Evolutionary conservation across 2,888 invertebrate genomes (phyloP).

Genomic region (Thecocarcelia acutangulata): DNA sequence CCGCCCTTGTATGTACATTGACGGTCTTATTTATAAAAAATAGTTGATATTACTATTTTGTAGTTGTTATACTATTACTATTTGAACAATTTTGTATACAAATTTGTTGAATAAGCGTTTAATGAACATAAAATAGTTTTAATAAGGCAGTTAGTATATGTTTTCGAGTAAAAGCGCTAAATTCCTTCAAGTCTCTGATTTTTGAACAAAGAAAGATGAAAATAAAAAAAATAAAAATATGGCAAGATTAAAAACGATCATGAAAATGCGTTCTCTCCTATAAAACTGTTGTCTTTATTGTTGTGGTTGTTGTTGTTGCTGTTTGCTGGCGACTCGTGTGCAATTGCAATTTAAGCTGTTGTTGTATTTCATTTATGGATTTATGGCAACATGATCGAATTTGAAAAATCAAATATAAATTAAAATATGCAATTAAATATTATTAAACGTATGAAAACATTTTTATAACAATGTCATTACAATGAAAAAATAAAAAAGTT

Average conservation of each 20-base stretch:
- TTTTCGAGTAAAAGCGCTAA: too few species aligned
- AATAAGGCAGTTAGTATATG: too few species aligned
- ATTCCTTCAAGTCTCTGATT: constrained; percentile 10
- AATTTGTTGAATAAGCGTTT: too few species aligned
- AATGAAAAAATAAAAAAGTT: constrained; percentile 22
- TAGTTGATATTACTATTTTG: too few species aligned
- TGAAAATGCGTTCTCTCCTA: constrained; percentile 48
- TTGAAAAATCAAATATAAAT: constrained; percentile 43
- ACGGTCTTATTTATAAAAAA: too few species aligned
- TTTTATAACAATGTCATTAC: constrained; percentile 26
- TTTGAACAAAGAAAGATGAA: neutral
- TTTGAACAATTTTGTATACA: too few species aligned
- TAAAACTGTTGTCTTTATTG: constrained; percentile 2
- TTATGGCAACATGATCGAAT: constrained; percentile 60
- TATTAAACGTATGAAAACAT: constrained; percentile 37
- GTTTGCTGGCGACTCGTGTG: constrained; percentile 28
- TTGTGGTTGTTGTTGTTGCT: constrained; percentile 25
- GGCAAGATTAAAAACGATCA: constrained; percentile 18
- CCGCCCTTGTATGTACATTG: too few species aligned
- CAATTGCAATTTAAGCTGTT: constrained; percentile 37
- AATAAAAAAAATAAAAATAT: too few species aligned
- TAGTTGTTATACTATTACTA: too few species aligned
- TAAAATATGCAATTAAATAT: constrained; percentile 52
- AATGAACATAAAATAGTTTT: too few species aligned
- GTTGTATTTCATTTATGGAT: constrained; percentile 59